phyloP scores from a whole-genome alignment of 1,140 invertebrate genomes.

The Hestina assimilis region DNA sequence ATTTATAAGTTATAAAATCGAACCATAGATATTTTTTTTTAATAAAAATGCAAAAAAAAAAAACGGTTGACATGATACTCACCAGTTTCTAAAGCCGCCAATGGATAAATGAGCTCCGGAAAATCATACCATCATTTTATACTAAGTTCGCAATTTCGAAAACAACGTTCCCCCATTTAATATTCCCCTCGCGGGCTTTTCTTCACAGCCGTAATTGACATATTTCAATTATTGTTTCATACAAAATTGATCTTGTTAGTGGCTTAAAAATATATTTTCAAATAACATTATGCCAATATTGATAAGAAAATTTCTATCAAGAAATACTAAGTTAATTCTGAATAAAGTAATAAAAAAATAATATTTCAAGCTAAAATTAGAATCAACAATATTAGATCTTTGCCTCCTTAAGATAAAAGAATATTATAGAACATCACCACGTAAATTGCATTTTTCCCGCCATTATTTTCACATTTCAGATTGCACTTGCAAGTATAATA shows the following conservation, averaged over 20 bases:
- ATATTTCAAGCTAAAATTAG: too few species aligned
- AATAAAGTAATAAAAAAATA: too few species aligned
- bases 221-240: conserved; percentile 64
- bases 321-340: neutral
- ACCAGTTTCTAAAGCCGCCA: conserved; percentile 23
- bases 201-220: conserved; percentile 65
- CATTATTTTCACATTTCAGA: neutral
- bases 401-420: neutral
- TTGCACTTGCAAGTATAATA: neutral
- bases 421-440: too few species aligned
- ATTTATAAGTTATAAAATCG: neutral
- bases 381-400: too few species aligned
- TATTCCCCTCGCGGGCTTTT: conserved; percentile 63
- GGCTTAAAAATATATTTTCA: conserved; percentile 3
- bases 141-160: conserved; percentile 30
- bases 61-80: conserved; percentile 10
- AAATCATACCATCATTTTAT: conserved; percentile 47
- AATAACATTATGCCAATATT: neutral
- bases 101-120: conserved; percentile 37
- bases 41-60: neutral
- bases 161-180: conserved; percentile 68
- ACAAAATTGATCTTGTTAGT: conserved; percentile 53
- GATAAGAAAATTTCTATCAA: neutral
- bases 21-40: neutral
- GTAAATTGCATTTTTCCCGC: neutral